phyloP scores from a whole-genome alignment of 2,888 invertebrate genomes.

The Geophilus truncorum region DNA sequence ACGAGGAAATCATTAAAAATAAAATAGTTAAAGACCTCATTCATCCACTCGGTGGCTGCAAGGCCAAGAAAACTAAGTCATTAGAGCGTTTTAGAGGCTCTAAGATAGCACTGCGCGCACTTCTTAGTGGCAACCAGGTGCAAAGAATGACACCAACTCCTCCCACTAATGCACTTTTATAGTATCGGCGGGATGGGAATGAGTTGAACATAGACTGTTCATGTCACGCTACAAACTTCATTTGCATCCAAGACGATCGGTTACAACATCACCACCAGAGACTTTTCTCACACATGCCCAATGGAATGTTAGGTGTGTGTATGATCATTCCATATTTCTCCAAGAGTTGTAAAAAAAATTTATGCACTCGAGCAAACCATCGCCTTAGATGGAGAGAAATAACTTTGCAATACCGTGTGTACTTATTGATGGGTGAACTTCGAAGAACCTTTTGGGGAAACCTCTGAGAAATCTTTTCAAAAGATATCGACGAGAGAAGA shows the following conservation, averaged over 20 bases:
- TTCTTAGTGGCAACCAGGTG: slow-evolving; percentile 3
- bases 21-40: background rate
- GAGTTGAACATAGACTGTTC: background rate
- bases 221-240: background rate
- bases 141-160: slow-evolving; percentile 1
- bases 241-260: background rate
- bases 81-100: background rate
- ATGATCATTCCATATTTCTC: background rate
- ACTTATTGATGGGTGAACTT: no score
- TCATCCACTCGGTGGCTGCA: background rate
- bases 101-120: background rate
- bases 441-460: no score
- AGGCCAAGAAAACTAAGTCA: no score
- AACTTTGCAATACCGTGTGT: no score
- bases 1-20: background rate
- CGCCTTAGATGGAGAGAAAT: no score
- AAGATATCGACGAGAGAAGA: background rate
- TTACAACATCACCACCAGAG: background rate
- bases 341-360: background rate
- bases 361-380: background rate
- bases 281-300: background rate
- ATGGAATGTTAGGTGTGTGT: background rate
- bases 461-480: background rate
- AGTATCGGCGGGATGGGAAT: background rate
- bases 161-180: slow-evolving; percentile 5